Base-by-base conservation (phyloP, 2,113 vertebrate species). In the Carassius gibelio region DNA sequence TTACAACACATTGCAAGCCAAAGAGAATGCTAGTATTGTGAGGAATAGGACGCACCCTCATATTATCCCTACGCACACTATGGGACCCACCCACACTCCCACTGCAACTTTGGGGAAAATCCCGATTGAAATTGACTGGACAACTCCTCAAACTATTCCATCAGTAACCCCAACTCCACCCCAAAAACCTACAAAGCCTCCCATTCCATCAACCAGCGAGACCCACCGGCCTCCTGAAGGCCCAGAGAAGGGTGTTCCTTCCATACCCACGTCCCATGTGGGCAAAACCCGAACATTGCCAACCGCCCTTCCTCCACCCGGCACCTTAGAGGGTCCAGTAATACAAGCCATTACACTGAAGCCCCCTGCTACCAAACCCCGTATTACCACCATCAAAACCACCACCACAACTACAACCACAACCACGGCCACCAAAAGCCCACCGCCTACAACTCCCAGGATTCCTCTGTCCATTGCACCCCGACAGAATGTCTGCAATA, bases 401-500 rank as follows among this genome's bases (percentile, higher is more conserved):
- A n/a, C 19, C 17, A 85, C 84, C 21, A 88, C 38, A 75, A 26
- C 77, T 7, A 78, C 59, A 3, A 90, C 88, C 17, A 90, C 90
- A 59, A 91, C 86, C 36, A 92, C 89, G 0, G 89, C 86, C 42
- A 94, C 93, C 50, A 91, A 92, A 85, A 86, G 88, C 1, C 90
- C 93, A 5, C 89, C 90, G 0, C 88, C 90, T 75, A 91, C 93
- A 52, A 93, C 93, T 0, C 90, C 92, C n/a, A 93, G 89, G 77
- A 88, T 88, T 36, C 91, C 86, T 10, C 90, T 92, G 84, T 84
- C 90, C 3, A 90, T 89, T 0, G 87, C 91, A 34, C 75, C 88
- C 82, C 90, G 94, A 14, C 94, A 91, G 87, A 94, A 95, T 71
- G 85, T 93, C 83, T 95, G 94, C 78, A 94, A 95, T 23, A 86